These are phyloP conservation scores for Spinus olivaceus DNA, from an alignment of 2,797 vertebrate species.

Conservation along the genomic window DNA sequence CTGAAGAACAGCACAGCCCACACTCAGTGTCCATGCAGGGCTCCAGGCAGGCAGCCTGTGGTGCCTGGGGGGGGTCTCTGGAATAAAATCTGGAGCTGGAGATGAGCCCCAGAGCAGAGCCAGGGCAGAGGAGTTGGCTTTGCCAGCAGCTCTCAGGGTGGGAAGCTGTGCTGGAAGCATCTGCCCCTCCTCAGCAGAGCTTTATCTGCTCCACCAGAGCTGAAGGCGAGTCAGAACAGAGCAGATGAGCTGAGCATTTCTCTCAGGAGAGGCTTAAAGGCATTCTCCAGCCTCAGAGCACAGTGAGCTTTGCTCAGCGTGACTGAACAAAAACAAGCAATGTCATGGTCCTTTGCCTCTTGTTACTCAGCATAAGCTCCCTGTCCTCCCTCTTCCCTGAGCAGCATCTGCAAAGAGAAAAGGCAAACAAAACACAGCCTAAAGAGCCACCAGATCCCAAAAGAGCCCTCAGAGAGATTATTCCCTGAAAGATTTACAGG, in stretches of 20 bases:
- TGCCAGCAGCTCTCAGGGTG: background rate
- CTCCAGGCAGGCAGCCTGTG: background rate
- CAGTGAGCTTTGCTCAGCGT: background rate
- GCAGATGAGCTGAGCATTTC: background rate
- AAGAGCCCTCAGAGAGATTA: background rate
- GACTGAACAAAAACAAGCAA: slow-evolving; percentile 53
- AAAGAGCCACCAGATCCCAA: background rate
- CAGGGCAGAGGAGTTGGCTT: background rate
- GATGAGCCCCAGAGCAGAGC: background rate
- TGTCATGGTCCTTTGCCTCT: slow-evolving; percentile 37
- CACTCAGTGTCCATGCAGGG: background rate
- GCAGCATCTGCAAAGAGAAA: background rate
- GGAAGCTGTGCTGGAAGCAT: background rate
- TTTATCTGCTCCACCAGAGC: slow-evolving; percentile 6
- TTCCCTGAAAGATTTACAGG: background rate
- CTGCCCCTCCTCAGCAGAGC: background rate
- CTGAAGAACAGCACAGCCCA: background rate
- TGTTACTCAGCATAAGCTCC: slow-evolving; percentile 15
- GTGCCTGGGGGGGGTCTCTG: background rate
- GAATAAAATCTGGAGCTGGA: background rate
- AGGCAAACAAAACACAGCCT: background rate
- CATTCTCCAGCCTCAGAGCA: background rate
- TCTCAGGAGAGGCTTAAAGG: slow-evolving; percentile 14
- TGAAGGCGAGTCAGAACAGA: background rate
- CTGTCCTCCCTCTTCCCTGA: background rate